Base-by-base conservation (phyloP, 2,888 invertebrate species). In the Pandemis cinnamomeana region DNA sequence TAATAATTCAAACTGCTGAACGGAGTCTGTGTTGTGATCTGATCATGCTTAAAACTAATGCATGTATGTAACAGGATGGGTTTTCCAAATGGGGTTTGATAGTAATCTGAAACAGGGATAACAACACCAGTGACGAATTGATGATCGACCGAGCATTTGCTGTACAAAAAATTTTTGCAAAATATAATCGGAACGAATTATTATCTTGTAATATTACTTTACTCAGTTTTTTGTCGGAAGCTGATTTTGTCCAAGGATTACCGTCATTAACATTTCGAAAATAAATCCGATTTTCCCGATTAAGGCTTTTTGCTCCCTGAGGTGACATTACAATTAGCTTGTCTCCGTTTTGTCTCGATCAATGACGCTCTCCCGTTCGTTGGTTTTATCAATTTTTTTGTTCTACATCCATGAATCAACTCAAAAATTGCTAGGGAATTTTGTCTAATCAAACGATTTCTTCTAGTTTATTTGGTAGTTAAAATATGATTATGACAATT, bases 301-400 rank as follows among this genome's bases (percentile, higher is more conserved):
- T 36, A 71, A 8, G 13, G 44, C 64, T 7, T 20, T 48, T 11
- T 48, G 20, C 41, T 44, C 44, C 67, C 36, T 44, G 27, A 15
- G 67, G 72, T 67, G 51, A 67, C 67, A 55, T 72, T 53, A 67
- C 67, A 67, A 72, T 67, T 72, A 67, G 44, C 72, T 53, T 67
- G 42, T 44, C 15, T 60, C 11, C 62, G 53, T 53, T 15, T 60
- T 11, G 27, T 27, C 58, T 58, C 53, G 44, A 46, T 44, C 58
- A 68, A 46, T 68, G 68, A 58, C 58, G 68, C 68, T 58, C 46
- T 53, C 20, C 44, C 41, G 27, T 62, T 53, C 61, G 15, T 46
- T 36, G 53, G 53, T 62, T 67, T 61, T 53, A 67, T 8, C 7
- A 15, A n/a, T 51, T 46, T 68, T 71, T 64, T 44, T 20, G n/a